phyloP scores from a whole-genome alignment of 2,888 invertebrate species.

The Drosophila lutescens region DNA sequence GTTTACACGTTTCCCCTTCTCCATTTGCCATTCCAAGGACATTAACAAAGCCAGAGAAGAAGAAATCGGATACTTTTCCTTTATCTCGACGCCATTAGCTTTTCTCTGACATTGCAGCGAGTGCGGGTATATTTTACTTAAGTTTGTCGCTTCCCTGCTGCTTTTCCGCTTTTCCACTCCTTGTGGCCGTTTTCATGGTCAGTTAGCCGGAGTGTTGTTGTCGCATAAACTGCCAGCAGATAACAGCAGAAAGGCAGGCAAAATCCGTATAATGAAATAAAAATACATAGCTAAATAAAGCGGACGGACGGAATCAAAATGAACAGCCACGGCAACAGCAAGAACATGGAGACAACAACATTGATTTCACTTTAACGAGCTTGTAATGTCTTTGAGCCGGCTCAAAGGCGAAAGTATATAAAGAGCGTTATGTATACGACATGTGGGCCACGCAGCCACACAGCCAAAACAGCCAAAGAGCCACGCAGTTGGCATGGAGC shows the following conservation, averaged over 20 bases:
- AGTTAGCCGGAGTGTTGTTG: constrained; percentile 42
- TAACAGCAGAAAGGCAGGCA: constrained; percentile 76
- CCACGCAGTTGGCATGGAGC: constrained; percentile 27
- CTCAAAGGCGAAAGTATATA: constrained; percentile 73
- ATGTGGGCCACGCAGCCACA: constrained; percentile 49
- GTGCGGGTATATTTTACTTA: constrained; percentile 39
- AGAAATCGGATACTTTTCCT: constrained; percentile 37
- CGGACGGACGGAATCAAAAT: constrained; percentile 41
- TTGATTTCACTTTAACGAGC: constrained; percentile 80
- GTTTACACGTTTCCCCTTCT: constrained; percentile 1
- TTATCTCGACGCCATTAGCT: constrained; percentile 44
- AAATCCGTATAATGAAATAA: constrained; percentile 74
- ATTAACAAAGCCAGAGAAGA: constrained; percentile 24
- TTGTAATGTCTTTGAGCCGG: constrained; percentile 72
- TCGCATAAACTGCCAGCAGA: constrained; percentile 71
- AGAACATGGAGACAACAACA: constrained; percentile 58
- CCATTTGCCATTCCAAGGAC: constrained; percentile 2
- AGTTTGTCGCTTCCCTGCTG: constrained; percentile 23
- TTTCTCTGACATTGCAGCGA: constrained; percentile 25
- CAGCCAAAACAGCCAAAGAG: background rate
- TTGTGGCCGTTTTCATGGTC: constrained; percentile 46
- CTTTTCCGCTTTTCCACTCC: constrained; percentile 1
- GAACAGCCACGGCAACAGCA: constrained; percentile 32
- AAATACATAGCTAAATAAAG: constrained; percentile 73
- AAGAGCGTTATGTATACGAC: constrained; percentile 75